These are phyloP conservation scores for Melospiza georgiana DNA, from an alignment of 2,113 vertebrate genomes.

Conservation along the genomic window DNA sequence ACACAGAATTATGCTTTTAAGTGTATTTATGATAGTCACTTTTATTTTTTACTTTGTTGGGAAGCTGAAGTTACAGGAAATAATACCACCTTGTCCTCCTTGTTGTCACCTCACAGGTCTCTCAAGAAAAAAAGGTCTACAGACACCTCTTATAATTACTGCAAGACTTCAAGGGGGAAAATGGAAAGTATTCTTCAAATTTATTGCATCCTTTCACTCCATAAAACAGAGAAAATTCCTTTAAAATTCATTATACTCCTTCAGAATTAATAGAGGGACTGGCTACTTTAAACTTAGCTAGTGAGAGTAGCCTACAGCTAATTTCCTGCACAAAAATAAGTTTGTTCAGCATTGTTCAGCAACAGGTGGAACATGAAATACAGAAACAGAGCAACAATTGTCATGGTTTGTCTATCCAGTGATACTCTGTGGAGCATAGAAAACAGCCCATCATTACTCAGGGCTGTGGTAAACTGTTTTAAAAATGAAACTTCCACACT, in stretches of 20 bases:
- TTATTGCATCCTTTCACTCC: neutral
- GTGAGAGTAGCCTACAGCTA: neutral
- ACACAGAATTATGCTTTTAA: neutral
- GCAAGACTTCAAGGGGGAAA: neutral
- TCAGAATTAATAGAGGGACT: neutral
- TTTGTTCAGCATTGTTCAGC: neutral
- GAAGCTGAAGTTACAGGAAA: neutral
- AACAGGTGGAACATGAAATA: neutral
- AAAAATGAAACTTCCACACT: neutral
- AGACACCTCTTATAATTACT: neutral
- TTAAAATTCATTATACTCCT: neutral
- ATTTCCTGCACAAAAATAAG: neutral
- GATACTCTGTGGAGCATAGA: neutral
- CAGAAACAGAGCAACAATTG: neutral
- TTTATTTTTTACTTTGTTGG: neutral
- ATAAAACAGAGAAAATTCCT: neutral
- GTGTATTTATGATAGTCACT: neutral
- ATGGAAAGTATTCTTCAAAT: neutral
- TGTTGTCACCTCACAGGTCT: neutral
- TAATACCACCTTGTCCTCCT: neutral
- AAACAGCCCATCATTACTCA: accelerated
- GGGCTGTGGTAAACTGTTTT: neutral
- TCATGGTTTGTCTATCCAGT: neutral
- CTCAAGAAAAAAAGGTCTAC: neutral
- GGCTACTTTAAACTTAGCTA: neutral